These are phyloP conservation scores for Crotophaga sulcirostris DNA, from an alignment of 2,113 vertebrate species.

Conservation along the genomic window DNA sequence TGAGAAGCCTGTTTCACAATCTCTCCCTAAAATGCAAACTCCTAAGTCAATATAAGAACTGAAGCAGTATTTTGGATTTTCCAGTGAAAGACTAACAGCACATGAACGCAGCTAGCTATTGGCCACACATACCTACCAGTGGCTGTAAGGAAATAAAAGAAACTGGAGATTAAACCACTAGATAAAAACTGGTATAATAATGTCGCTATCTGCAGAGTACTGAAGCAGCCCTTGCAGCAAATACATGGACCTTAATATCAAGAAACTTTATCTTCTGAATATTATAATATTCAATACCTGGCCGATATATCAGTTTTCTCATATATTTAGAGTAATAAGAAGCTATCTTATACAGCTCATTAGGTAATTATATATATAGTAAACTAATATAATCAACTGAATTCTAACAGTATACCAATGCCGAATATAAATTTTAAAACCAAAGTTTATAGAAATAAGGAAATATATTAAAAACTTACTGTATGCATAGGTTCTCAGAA, in stretches of 20 bases:
- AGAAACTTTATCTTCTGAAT: neutral
- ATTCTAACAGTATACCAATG: neutral
- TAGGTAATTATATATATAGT: neutral
- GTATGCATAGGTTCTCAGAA: constrained; percentile 91
- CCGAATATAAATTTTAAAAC: neutral
- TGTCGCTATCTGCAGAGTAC: neutral
- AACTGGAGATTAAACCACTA: neutral
- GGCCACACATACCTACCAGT: neutral
- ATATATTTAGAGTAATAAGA: neutral
- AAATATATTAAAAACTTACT: constrained; percentile 78
- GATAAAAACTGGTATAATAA: neutral
- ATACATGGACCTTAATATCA: neutral
- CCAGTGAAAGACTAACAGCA: neutral
- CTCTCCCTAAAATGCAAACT: neutral
- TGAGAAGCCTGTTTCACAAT: neutral
- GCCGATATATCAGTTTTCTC: neutral
- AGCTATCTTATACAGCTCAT: neutral
- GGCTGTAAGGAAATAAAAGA: neutral
- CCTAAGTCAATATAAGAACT: neutral
- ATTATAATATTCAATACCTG: neutral
- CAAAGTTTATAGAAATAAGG: neutral
- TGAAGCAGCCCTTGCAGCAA: neutral
- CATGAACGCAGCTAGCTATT: neutral
- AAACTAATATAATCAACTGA: neutral
- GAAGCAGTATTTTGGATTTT: neutral